phyloP scores from a whole-genome alignment of 2,888 invertebrate species.

The Volucella bombylans region DNA sequence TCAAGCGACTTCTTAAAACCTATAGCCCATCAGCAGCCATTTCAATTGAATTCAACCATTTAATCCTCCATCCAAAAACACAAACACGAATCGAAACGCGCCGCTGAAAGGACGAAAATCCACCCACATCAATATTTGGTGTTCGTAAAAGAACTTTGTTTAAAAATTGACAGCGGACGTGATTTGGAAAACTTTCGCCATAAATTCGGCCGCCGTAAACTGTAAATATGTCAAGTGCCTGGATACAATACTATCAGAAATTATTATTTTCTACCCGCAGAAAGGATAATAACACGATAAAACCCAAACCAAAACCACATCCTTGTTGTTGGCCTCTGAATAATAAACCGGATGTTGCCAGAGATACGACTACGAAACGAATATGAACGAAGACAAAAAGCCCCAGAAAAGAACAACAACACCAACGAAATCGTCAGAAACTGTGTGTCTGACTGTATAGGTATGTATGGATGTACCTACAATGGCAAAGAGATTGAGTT shows the following conservation, averaged over 20 bases:
- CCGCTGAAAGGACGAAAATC: constrained; percentile 10
- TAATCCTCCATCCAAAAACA: constrained; percentile 58
- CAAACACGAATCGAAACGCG: constrained; percentile 41
- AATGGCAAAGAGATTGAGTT: constrained; percentile 47
- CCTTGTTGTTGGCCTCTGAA: constrained; percentile 24
- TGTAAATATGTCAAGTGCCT: constrained; percentile 61
- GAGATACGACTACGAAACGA: constrained; percentile 5
- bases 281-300: constrained; percentile 60
- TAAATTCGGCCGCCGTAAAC: constrained; percentile 55
- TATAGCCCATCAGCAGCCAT: constrained; percentile 1
- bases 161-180: constrained; percentile 70
- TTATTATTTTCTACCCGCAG: constrained; percentile 61
- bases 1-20: constrained; percentile 13
- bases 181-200: constrained; percentile 65
- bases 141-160: constrained; percentile 42
- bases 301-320: constrained; percentile 48
- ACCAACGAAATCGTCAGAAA: constrained; percentile 1
- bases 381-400: constrained; percentile 21
- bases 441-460: constrained; percentile 18
- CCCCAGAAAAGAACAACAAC: constrained; percentile 23
- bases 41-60: constrained; percentile 29
- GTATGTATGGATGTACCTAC: constrained; percentile 19
- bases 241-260: constrained; percentile 53
- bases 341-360: constrained; percentile 32
- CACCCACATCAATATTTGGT: constrained; percentile 2